Base-by-base conservation (phyloP, 35 echinoderm and acorn worm genomes). In the Heliocidaris tuberculata region DNA sequence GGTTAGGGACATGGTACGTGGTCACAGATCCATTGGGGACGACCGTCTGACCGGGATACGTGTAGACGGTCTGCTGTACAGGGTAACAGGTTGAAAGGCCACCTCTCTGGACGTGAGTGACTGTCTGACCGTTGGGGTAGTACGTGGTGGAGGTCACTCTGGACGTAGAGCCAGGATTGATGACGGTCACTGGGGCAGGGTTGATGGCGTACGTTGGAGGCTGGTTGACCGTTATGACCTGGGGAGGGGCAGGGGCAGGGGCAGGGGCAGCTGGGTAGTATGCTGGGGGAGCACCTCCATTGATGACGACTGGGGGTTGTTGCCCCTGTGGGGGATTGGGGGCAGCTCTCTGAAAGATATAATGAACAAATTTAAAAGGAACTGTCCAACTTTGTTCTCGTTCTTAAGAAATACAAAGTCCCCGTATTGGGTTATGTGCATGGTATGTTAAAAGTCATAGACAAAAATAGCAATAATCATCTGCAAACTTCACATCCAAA, bases 11-110 rank as follows among this genome's bases (percentile, higher is more conserved):
- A 13, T 32, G 13, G 50, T 59, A 93, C 2, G 91, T 59, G 47
- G 91, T 93, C 47, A 93, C 47, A 13, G 48, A 6, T 32, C 31
- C 47, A 89, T 32, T 89, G 17, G 48, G 48, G 91, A 93, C 13
- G 91, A 93, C 56, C 4, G 91, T 93, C 48, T 93, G 91, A 50
- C 91, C 91, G 12, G 91, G 91, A 48, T 93, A 93, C 13, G 91
- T n/a, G 27, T 93, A 93, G 12, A 50, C n/a, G 2, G 91, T 93
- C 91, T 93, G 91, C 91, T 93, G 91, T 13, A 93, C 91, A 56
- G 91, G 91, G 91, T 93, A 93, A 31, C 87, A 47, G 31, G 87
- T 48, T 6, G 19, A 19, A 3, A 78, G 65, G 13, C 31, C 47
- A 47, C 31, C 31, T 32, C 87, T 48, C 9, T 89, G 87, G 31